Conservation (phyloP, 1,140 invertebrate species). For the Oppia nitens region DNA sequence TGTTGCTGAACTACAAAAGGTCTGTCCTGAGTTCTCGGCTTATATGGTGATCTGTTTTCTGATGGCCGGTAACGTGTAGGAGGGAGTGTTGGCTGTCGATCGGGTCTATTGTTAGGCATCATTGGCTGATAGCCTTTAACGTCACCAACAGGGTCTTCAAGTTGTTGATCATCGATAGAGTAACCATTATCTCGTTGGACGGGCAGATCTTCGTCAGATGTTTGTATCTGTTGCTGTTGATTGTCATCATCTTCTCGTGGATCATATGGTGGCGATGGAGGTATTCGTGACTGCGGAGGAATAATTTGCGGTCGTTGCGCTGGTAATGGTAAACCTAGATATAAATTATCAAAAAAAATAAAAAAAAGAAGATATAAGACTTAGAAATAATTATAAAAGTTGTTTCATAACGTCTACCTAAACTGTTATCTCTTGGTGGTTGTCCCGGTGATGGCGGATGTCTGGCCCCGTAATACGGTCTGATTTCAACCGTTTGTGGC, state of each 20-base stretch:
- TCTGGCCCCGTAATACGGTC: no score
- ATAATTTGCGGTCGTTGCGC: neutral
- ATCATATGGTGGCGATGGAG: neutral
- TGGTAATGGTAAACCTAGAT: no score
- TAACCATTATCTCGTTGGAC: neutral
- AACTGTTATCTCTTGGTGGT: no score
- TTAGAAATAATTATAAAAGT: no score
- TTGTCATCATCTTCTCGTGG: neutral
- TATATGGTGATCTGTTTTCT: neutral
- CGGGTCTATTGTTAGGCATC: no score
- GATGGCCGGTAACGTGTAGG: neutral
- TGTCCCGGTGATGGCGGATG: no score
- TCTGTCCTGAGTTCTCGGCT: neutral
- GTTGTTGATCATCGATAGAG: neutral
- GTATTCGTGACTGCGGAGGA: neutral
- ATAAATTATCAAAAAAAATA: no score
- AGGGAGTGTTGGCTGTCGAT: neutral
- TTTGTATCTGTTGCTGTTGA: neutral
- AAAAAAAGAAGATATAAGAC: no score
- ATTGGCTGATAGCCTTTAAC: neutral
- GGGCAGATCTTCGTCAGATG: neutral
- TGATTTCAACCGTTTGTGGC: no score
- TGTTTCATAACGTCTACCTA: no score
- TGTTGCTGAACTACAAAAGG: neutral
- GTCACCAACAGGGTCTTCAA: neutral